Base-by-base conservation (phyloP, 2,888 invertebrate species). In the Digitonthophagus gazella region DNA sequence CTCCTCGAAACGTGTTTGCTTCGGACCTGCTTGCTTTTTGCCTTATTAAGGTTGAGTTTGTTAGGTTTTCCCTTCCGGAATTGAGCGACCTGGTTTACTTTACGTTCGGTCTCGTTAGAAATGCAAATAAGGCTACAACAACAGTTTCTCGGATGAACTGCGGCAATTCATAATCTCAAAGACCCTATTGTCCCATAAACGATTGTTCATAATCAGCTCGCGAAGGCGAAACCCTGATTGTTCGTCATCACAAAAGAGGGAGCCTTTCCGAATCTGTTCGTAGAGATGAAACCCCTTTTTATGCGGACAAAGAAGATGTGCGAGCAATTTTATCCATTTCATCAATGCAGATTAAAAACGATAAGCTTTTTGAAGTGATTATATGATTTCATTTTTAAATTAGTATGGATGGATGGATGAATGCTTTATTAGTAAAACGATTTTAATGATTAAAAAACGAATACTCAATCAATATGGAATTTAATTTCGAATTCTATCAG, bases 61-160 rank as follows among this genome's bases (percentile, higher is more conserved):
- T 44, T 44, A 44, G 1, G 11, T 44, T 44, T 44, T 44, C 6
- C 8, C 11, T 44, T 44, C 11, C 6, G 11, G 8, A 44, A 44
- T 44, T 44, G 28, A 44, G 11, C 28, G 28, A 44, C 28, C 28
- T 44, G 28, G 28, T 44, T 44, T 44, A 44, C 28, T 44, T 22
- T 44, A 44, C 14, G 20, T 18, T 44, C 44, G 54, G 58, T 28
- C 73, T 77, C 76, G 76, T 78, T 78, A 77, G 72, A 72, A 74
- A 78, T 77, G 77, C 78, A 78, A 78, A 78, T 78, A 76, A 75
- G 75, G 73, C 72, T 74, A 71, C 72, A 71, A 73, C 74, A 72
- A 75, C 75, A 77, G 77, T 77, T 78, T 77, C 75, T 76, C 74
- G 72, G 72, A 73, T 72, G 74, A 73, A 74, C 73, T 75, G 73